Evolutionary conservation across 2,797 vertebrate genomes (phyloP), one percentile per base, ranked within the genome.

Genomic region (Mormyrus hasselquistii): DNA sequence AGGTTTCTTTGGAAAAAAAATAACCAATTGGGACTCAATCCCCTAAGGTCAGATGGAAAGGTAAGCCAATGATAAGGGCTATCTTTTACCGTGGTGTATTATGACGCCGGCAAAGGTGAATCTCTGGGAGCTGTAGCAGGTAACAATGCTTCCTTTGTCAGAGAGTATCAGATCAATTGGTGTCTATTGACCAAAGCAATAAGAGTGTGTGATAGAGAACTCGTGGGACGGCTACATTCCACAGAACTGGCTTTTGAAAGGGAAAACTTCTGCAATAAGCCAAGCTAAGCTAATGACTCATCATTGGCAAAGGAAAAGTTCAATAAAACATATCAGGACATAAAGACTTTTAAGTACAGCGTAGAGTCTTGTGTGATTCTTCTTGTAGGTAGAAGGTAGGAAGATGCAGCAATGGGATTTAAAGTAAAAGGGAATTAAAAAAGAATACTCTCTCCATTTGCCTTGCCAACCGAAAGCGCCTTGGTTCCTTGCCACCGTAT

Each of bases 1-100:
- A 84, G 5, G 82, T 44, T 82, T 16, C 76, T 89, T 88, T 90
- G 89, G 41, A 29, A 29, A 82, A 82, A 82, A 91, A 90, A 90
- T n/a, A 90, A 59, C 34, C 90, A 89, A 47, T 52, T 62, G 76
- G 89, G 90, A 92, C 87, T 88, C 89, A 88, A 52, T 89, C 50
- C 87, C 90, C 86, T 90, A 90, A 89, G 84, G 84, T 50, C 53
- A 41, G 85, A 22, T 25, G 83, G 59, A 85, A 50, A 55, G 47
- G 62, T 19, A 87, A 8, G 25, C 29, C 44, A 59, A 53, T 47
- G 41, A 82, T 82, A 82, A 34, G 22, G 83, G 84, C 59, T 86
- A 87, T 89, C 84, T 87, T 65, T 89, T 76, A 86, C 84, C 19
- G 57, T 29, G 47, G 16, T 69, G 22, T 89, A 57, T 89, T 44